Evolutionary conservation across 2,113 vertebrate species (phyloP).

Genomic region (Falcunculus frontatus): DNA sequence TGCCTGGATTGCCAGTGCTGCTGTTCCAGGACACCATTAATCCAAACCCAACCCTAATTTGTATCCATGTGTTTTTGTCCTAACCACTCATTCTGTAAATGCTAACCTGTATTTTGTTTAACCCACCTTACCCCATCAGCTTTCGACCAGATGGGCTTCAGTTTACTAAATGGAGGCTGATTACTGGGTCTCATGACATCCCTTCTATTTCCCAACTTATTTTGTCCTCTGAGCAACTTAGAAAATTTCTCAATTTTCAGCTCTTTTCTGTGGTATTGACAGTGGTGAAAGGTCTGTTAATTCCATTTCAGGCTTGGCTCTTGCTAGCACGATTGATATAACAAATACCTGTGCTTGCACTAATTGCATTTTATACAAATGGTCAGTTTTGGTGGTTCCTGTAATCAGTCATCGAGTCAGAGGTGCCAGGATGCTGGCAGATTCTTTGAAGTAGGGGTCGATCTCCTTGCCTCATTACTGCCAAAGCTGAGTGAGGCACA

Average conservation of each 20-base stretch:
- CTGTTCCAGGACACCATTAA: not conserved
- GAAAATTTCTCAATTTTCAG: not conserved
- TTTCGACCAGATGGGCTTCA: not conserved
- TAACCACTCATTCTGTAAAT: not conserved
- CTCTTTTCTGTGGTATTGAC: not conserved
- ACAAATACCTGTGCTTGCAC: not conserved
- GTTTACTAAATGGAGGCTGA: not conserved
- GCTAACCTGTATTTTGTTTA: not conserved
- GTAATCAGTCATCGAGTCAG: slow-evolving; percentile 3
- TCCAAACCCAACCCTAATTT: not conserved
- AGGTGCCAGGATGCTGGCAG: not conserved
- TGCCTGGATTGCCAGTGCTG: not conserved
- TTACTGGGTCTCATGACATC: not conserved
- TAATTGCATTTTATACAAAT: slow-evolving; percentile 21
- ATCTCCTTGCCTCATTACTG: not conserved
- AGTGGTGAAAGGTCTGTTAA: not conserved
- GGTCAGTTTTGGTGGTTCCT: not conserved
- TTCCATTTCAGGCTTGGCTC: not conserved
- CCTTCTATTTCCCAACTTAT: not conserved
- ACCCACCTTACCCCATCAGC: not conserved
- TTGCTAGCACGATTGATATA: not conserved
- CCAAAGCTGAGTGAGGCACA: not conserved
- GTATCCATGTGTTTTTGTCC: not conserved
- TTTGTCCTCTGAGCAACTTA: not conserved
- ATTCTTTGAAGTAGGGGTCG: not conserved